Base-by-base conservation (phyloP, 2,888 invertebrate species). In the Hololepta plana region DNA sequence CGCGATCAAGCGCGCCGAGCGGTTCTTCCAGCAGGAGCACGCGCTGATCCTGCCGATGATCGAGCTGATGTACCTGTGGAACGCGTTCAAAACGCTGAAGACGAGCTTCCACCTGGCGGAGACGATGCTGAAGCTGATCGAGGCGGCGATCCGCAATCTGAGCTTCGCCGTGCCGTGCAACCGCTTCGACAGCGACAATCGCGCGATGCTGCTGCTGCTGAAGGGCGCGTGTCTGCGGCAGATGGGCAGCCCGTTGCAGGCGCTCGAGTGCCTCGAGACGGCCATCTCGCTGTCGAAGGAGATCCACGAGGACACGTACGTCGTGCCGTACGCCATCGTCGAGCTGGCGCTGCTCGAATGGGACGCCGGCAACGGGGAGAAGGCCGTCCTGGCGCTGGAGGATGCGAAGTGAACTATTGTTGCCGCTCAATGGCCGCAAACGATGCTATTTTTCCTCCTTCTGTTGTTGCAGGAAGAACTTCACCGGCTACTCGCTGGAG, bases 31-130 rank as follows among this genome's bases (percentile, higher is more conserved):
- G 17, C 87, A 90, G 49, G 67, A 72, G 26, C 64, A 72, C 26
- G 60, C 59, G 20, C 60, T 96, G 12, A 55, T 79, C 4, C 60
- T 93, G 38, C 91, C 95, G 2, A 75, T 75, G 11, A 59, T 85
- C 35, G 95, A 95, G 54, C 60, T 93, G 32, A 65, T 93, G 49
- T 91, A 82, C 46, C 61, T 91, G 4, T 93, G 91, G 91, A 93
- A 93, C 57, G 68, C 85, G 40, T 85, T 93, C 51, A 72, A 74
- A 39, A 68, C 85, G 3, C 58, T 91, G 32, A 72, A 73, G 8
- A 75, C 73, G 42, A 69, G 79, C 35, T 65, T 64, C 29, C 57
- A 64, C 14, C 55, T 67, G 13, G 66, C 69, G 15, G 64, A 72
- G 38, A 59, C 54, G 13, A 54, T 77, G 25, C 67, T 67, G 28